Base-by-base conservation (phyloP, 2,888 invertebrate genomes). In the Dorcus parallelipipedus region DNA sequence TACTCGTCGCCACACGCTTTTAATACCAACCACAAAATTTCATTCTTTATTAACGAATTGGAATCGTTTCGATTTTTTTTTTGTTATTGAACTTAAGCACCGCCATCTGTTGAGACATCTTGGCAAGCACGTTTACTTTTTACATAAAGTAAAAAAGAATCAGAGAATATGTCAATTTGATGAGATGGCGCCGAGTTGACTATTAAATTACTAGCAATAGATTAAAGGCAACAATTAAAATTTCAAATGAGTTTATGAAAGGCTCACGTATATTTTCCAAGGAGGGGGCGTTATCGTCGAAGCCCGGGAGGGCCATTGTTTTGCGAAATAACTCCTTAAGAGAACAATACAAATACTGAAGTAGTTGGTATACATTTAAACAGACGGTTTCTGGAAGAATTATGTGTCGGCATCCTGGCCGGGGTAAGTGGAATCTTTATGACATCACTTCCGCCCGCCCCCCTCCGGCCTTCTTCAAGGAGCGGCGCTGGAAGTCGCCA, bases 371-470 rank as follows among this genome's bases (percentile, higher is more conserved):
- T 67, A 67, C 62, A 65, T 69, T 67, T 66, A 68, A 69, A 64
- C 67, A 68, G 70, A 70, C 65, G 68, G 64, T 69, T 65, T 63
- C 54, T 54, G 59, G 62, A 68, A 69, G 69, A 69, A 67, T 68
- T 70, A 68, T 69, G 64, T 65, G 68, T 62, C 62, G 64, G 61
- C 56, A 58, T 64, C 60, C 63, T 64, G 56, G 64, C 58, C 60
- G 56, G 54, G 56, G 62, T 69, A 69, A 69, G 67, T 69, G 67
- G 68, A 66, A 69, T 67, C 69, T 71, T 71, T 71, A 71, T 68
- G 70, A 69, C 65, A 65, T 64, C 67, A 66, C 67, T 69, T 67
- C 62, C 64, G 56, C 56, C 63, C 58, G 58, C 45, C 9, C 52
- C 61, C 61, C 58, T 56, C 54, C 58, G 53, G 60, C 62, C 9